Base-by-base conservation (phyloP, 2,113 vertebrate genomes). In the Forbesichthys papilliferus region DNA sequence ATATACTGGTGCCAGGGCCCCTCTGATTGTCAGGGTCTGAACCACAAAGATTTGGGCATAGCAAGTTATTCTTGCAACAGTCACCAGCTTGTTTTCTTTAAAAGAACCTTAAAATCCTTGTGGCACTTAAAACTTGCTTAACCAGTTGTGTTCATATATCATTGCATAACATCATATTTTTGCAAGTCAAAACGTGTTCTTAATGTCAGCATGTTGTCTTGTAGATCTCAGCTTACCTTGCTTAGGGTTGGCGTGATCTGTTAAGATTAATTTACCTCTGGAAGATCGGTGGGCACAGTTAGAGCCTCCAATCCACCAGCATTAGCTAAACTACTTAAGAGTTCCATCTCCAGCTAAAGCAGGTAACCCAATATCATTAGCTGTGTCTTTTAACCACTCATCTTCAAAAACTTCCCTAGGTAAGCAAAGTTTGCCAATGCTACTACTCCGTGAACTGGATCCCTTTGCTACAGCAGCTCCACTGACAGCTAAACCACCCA, bases 1-100 rank as follows among this genome's bases (percentile, higher is more conserved):
- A 0, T 97, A 92, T 69, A 94, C 95, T 0, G 95, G 95, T 5
- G 95, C 95, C 3, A 94, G 90, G 1, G 92, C 90, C 36, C 91
- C 94, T 1, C 64, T 77, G 0, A 93, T 93, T 57, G 91, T 91
- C 46, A 93, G 70, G 36, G 88, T 91, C 66, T 90, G 94, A 64
- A 87, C 64, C 61, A 90, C 75, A 93, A 94, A 53, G 90, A 93
- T 0, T 87, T 82, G 12, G 93, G 88, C 1, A 93, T 89, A 0
- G 91, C 90, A n/a, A 79, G 51, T 79, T 93, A 93, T 66, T 91
- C 82, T 64, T 92, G 11, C 4, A 16, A 49, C 48, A 34, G 14
- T 13, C 14, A 27, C 0, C 61, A 48, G 54, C 5, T 55, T 20
- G 34, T 48, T 27, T 10, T 49, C 14, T 62, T 52, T 11, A 53